Conservation (phyloP, 2,113 vertebrate species). For the Irena cyanogastra region DNA sequence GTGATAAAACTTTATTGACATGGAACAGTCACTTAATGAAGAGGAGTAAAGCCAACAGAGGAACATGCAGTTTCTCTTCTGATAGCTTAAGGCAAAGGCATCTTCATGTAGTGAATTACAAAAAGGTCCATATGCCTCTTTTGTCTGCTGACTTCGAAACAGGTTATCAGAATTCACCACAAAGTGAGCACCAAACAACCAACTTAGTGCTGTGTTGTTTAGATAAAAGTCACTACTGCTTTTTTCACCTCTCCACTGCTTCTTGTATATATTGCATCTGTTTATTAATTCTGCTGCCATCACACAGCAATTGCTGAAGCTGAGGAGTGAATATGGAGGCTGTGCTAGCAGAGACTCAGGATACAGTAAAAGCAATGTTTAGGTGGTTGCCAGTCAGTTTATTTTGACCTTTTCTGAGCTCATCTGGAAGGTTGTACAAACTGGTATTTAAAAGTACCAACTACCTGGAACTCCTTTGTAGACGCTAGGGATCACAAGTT, state of each 20-base stretch:
- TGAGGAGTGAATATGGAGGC: not conserved
- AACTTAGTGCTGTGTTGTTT: not conserved
- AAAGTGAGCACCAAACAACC: not conserved
- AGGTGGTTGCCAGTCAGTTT: not conserved
- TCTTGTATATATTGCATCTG: not conserved
- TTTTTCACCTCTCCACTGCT: not conserved
- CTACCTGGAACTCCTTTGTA: not conserved
- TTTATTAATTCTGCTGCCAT: not conserved
- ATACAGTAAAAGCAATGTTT: not conserved
- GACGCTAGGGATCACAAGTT: not conserved
- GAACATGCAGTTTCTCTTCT: not conserved
- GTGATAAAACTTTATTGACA: not conserved
- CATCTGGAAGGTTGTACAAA: not conserved
- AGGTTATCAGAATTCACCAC: not conserved
- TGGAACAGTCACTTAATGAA: not conserved
- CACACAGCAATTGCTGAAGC: not conserved
- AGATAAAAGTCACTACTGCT: not conserved
- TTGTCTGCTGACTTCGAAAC: not conserved
- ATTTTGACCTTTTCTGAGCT: not conserved
- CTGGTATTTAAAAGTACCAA: not conserved
- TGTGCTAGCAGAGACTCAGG: not conserved
- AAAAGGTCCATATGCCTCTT: not conserved
- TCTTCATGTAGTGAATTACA: not conserved
- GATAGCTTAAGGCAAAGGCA: not conserved
- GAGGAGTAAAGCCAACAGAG: not conserved